Evolutionary conservation across 2,888 invertebrate species (phyloP), one percentile per base, ranked within the genome.

Genomic region (Epistrophe grossulariae): DNA sequence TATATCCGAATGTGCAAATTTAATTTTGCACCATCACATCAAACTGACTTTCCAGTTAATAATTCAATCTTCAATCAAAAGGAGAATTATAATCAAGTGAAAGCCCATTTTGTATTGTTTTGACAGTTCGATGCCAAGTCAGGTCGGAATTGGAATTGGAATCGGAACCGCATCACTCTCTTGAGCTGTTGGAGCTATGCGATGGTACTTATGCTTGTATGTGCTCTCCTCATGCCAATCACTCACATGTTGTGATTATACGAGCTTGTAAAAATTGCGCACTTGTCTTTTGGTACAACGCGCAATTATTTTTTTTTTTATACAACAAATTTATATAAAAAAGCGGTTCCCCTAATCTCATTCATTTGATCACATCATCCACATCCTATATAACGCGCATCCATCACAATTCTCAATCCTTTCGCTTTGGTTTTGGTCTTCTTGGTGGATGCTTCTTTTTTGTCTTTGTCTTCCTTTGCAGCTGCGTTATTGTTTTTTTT

Each of bases 41-140:
- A 66, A 10, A 81, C 76, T 24, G 13, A 81, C 76, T 81, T 81
- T 80, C 76, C 62, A 73, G 68, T 72, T 72, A 52, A 81, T 72
- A 84, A 84, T 81, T 84, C 81, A 80, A 77, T 77, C 71, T 55
- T 66, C 84, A 80, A 80, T 84, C 79, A 66, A 79, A 70, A 59
- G 35, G 35, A 35, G 71, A 71, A 70, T 57, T 70, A 40, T 40
- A 66, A 70, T 59, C 80, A 72, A 81, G 84, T 81, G 84, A 84
- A 84, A 84, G 84, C 84, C 80, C 15, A 70, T 79, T 78, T 84
- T 73, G 52, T 60, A 84, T 80, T 84, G 77, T 84, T 84, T 68
- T 80, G 77, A 80, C 80, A 80, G 66, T 77, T 77, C 24, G 77
- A 71, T 64, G 55, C 10, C 78, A 59, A 76, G 52, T 57, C 19